A percentile compares a stretch with the other conserved stretches of the same genome.
Conservation (phyloP, 2,888 invertebrate species). For the Oasisia sp. region DNA sequence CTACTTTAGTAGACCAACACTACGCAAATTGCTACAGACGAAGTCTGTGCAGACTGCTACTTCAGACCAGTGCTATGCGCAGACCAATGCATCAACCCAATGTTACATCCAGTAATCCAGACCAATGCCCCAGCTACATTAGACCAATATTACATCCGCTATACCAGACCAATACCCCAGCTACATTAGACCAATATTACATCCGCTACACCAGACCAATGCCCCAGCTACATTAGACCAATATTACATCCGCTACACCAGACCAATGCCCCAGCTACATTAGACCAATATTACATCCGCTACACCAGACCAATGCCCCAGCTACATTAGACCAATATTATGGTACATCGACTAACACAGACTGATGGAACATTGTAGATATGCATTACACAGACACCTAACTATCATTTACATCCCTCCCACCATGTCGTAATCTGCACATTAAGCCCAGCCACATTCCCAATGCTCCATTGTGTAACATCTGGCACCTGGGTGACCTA, state of each 20-base stretch:
- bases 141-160: background rate
- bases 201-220: background rate
- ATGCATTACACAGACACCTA: background rate
- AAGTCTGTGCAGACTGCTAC: background rate
- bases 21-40: background rate
- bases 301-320: background rate
- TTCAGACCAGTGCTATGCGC: background rate
- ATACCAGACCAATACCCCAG: background rate
- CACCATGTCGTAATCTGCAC: background rate
- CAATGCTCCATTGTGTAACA: background rate
- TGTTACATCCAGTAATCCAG: background rate
- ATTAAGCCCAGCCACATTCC: background rate
- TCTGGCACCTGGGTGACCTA: conserved; percentile 3
- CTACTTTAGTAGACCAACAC: background rate
- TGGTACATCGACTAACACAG: background rate
- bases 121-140: background rate
- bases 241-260: background rate
- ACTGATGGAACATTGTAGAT: background rate
- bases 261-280: background rate
- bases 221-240: background rate
- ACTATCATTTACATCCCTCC: background rate
- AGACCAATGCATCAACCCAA: background rate
- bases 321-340: background rate
- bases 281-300: background rate
- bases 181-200: background rate